Conservation (phyloP, 1,140 invertebrate genomes). For the Hetaerina americana region DNA sequence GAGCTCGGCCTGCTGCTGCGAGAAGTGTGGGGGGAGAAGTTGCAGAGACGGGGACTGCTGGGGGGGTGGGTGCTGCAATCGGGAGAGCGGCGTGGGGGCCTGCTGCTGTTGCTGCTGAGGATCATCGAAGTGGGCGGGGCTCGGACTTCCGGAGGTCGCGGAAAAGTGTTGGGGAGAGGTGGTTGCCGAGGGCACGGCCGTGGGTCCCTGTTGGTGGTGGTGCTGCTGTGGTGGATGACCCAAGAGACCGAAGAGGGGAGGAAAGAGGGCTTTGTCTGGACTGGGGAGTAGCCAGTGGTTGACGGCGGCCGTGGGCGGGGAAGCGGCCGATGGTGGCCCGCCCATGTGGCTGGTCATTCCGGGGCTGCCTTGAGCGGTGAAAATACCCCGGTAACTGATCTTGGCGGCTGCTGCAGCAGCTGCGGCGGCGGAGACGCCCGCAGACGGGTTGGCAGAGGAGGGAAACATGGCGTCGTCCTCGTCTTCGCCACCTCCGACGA, state of each 20-base stretch:
- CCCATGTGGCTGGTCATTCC: conserved; percentile 20
- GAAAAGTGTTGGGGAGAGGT: conserved; percentile 14
- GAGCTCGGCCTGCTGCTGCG: conserved; percentile 37
- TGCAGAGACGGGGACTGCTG: conserved; percentile 12
- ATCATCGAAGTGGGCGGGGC: conserved; percentile 8
- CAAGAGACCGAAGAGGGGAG: conserved; percentile 38
- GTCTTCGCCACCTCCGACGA: conserved; percentile 25
- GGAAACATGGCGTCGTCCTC: background rate
- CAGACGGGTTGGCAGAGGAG: background rate
- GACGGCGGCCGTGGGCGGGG: conserved; percentile 20
- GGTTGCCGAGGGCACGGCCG: conserved; percentile 16
- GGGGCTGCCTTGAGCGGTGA: conserved; percentile 45
- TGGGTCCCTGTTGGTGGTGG: conserved; percentile 14
- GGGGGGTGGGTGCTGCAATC: conserved; percentile 15
- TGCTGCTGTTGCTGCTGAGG: conserved; percentile 15
- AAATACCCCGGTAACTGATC: conserved; percentile 55
- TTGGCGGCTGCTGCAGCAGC: conserved; percentile 36
- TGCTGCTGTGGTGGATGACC: conserved; percentile 28
- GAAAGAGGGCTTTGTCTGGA: conserved; percentile 43
- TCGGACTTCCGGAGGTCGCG: conserved; percentile 16
- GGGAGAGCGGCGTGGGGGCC: conserved; percentile 13
- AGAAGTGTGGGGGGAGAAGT: conserved; percentile 27
- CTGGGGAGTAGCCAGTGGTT: conserved; percentile 43
- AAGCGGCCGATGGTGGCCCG: conserved; percentile 19
- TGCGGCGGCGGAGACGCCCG: conserved; percentile 30